These are phyloP conservation scores for Phyllostomus hastatus DNA, from an alignment of 2,113 vertebrate genomes.

Conservation along the genomic window DNA sequence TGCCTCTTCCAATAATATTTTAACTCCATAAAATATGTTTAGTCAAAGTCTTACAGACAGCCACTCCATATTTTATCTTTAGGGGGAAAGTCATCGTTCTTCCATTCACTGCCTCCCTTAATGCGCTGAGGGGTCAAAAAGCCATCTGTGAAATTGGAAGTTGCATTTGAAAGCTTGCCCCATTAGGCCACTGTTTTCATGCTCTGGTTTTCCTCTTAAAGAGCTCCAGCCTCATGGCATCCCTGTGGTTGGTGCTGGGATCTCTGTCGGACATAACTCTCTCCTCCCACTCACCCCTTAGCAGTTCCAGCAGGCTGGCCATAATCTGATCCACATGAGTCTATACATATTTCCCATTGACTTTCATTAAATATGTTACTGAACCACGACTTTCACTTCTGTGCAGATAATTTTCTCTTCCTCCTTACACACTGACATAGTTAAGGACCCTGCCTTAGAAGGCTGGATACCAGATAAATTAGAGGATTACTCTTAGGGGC, in stretches of 20 bases:
- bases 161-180: conserved; percentile 38
- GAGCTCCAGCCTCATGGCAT: background rate
- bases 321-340: background rate
- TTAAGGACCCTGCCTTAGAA: conserved; percentile 57
- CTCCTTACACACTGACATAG: conserved; percentile 32
- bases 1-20: background rate
- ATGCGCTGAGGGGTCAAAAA: conserved; percentile 48
- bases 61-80: conserved; percentile 52
- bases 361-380: conserved; percentile 53
- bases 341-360: background rate
- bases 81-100: conserved; percentile 13
- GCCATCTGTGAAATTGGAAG: conserved; percentile 61
- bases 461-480: conserved; percentile 48
- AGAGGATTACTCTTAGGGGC: background rate
- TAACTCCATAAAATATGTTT: conserved; percentile 39
- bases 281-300: background rate
- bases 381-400: conserved; percentile 47
- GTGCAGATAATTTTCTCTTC: conserved; percentile 45
- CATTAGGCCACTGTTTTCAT: conserved; percentile 32
- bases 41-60: background rate
- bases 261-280: background rate
- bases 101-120: conserved; percentile 47
- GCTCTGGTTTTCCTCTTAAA: background rate
- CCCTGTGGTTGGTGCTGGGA: background rate
- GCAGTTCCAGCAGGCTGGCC: background rate